Base-by-base conservation (phyloP, 1,140 invertebrate genomes). In the Semibalanus balanoides region DNA sequence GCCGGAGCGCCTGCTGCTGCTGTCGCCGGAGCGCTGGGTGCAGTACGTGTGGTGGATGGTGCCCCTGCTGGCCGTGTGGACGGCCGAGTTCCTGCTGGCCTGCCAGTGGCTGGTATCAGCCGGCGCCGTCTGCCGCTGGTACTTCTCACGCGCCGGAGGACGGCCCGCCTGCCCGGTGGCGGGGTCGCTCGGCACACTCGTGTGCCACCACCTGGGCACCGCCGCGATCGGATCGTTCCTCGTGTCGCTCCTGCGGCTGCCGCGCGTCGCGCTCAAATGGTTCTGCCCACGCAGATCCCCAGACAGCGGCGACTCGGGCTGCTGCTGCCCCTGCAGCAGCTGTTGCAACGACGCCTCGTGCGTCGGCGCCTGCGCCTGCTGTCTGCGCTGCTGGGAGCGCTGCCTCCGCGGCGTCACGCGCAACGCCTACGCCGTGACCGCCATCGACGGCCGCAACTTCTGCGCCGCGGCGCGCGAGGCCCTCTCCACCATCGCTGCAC, bases 81-180 rank as follows among this genome's bases (percentile, higher is more conserved):
- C 89, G 0, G 90, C 91, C 29, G 93, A 96, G 85, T 96, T 96
- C 82, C 94, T 96, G 79, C 89, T 94, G 79, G 92, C 91, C 40
- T 95, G 93, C 82, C 93, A 96, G 83, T 91, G 93, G 82, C 93
- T 96, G 88, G 91, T 94, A 7, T 90, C 96, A 76, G 91, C 94
- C 35, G 93, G 93, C 29, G 89, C 93, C 72, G 93, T 96, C 0
- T 92, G 93, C 9, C 86, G 86, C 75, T 96, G 94, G 94, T 96
- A 95, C 83, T 96, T 96, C 81, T 83, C 84, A 79, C 88, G 88
- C 90, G 92, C 83, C 81, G 77, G 82, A 75, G 77, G 79, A 79
- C 40, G 76, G 77, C n/a, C 70, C 84, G 73, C 79, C 79, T 72
- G 81, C 80, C 79, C 80, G 79, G 64, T 80, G 3, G 73, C 74